Base-by-base conservation (phyloP, 2,888 invertebrate species). In the Melipona bicolor region DNA sequence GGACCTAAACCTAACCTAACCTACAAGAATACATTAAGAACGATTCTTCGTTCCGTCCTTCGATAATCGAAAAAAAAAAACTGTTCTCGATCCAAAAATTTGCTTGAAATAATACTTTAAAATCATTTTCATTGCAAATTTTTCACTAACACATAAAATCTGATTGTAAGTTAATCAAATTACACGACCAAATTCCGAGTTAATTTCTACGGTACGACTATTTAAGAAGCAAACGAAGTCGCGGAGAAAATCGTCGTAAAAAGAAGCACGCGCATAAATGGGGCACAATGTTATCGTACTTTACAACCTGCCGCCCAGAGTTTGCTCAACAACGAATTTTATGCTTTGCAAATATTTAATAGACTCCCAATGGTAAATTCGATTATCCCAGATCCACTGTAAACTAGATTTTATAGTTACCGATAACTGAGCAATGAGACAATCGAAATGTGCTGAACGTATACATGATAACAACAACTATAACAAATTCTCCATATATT, bases 1-100 rank as follows among this genome's bases (percentile, higher is more conserved):
- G 56, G 56, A 49, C 27, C 27, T 27, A 27, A 27, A 27, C 27
- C 27, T 27, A 24, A 24, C 52, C 54, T 64, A 72, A 67, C 69
- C 73, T 84, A 74, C 89, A 90, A 85, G 91, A 92, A 91, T 92
- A 92, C 69, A 90, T 91, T 90, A 89, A 86, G 72, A 27, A 15
- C 75, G 80, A 90, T 87, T 91, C 89, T 90, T 90, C 92, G 91
- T 90, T 89, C 87, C 81, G 86, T 56, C 13, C 69, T 24, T 61
- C 56, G 32, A 43, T 43, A 43, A 43, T 43, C 43, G 43, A 43
- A 43, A 43, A 43, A 9, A 2, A 43, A 43, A 27, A 27, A 9
- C 43, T 43, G 43, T 43, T 1, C 43, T 43, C 43, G 9, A 43
- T 43, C 4, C 0, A 32, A 32, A 32, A 4, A 4, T 32, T 43